Evolutionary conservation across 1,140 invertebrate species (phyloP).

Genomic region (Drusus annulatus): DNA sequence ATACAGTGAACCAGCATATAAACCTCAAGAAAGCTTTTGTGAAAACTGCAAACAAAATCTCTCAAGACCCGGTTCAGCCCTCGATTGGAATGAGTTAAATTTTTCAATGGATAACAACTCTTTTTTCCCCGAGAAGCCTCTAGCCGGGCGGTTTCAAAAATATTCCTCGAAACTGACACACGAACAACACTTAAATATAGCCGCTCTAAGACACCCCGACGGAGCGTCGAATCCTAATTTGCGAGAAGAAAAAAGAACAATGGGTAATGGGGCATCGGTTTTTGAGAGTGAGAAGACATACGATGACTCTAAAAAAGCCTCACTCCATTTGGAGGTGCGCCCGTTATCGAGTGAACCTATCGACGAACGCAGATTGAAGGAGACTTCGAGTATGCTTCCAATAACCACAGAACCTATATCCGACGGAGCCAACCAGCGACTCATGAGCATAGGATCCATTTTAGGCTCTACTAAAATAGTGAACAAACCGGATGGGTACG

Average conservation of each 20-base stretch:
- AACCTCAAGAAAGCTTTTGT: conserved; percentile 83
- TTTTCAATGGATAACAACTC: conserved; percentile 53
- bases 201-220: conserved; percentile 87
- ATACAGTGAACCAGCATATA: conserved; percentile 86
- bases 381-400: conserved; percentile 64
- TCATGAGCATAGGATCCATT: conserved; percentile 74
- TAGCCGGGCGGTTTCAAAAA: conserved; percentile 54
- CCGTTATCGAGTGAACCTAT: conserved; percentile 68
- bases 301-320: conserved; percentile 74
- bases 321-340: conserved; percentile 72
- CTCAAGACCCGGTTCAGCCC: conserved; percentile 79
- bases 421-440: conserved; percentile 71
- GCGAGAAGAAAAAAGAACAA: conserved; percentile 78
- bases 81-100: conserved; percentile 58
- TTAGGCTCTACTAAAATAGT: conserved; percentile 70
- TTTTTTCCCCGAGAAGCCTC: conserved; percentile 55
- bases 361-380: conserved; percentile 65
- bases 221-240: conserved; percentile 93
- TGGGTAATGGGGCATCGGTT: conserved; percentile 79
- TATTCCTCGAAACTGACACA: conserved; percentile 54
- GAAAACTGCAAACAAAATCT: conserved; percentile 82
- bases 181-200: conserved; percentile 72
- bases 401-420: conserved; percentile 66
- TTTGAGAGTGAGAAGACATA: conserved; percentile 74
- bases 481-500: conserved; percentile 80